Percentiles rank a stretch among this genome's conserved stretches.
These are phyloP conservation scores for Atta colombica DNA, from an alignment of 1,140 invertebrate species.

Conservation along the genomic window DNA sequence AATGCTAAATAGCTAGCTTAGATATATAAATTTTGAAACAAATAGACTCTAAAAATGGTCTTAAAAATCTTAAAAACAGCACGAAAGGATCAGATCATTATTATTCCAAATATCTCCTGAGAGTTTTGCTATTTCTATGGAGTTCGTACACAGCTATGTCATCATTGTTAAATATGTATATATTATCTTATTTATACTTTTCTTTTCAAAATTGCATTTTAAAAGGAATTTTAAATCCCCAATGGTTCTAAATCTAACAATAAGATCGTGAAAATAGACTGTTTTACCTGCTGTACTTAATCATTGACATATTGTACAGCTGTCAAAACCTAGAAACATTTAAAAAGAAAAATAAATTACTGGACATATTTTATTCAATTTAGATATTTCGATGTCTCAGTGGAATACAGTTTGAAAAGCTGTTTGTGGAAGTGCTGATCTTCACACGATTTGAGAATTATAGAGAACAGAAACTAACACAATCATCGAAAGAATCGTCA, in stretches of 20 bases:
- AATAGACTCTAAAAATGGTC: not conserved
- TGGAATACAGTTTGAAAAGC: not conserved
- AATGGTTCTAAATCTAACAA: not conserved
- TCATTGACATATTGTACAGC: not conserved
- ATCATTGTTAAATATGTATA: not conserved
- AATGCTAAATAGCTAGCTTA: not conserved
- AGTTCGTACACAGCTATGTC: not conserved
- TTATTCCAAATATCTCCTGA: not conserved
- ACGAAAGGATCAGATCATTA: not conserved
- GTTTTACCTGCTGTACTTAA: not conserved
- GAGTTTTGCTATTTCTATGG: not conserved
- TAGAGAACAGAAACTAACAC: not conserved
- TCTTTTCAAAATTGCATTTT: not conserved
- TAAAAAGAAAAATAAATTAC: not conserved
- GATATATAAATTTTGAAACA: not conserved
- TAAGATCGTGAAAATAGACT: no score
- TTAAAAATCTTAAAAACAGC: not conserved
- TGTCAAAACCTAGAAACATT: not conserved
- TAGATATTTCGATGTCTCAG: not conserved
- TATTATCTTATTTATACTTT: not conserved
- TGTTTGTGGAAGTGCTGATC: not conserved
- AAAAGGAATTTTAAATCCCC: conserved; percentile 15
- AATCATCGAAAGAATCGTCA: not conserved
- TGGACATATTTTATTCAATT: no score
- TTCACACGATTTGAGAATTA: not conserved